These are phyloP conservation scores for Acholoe squamosa DNA, from an alignment of 2,888 invertebrate genomes.

Conservation along the genomic window DNA sequence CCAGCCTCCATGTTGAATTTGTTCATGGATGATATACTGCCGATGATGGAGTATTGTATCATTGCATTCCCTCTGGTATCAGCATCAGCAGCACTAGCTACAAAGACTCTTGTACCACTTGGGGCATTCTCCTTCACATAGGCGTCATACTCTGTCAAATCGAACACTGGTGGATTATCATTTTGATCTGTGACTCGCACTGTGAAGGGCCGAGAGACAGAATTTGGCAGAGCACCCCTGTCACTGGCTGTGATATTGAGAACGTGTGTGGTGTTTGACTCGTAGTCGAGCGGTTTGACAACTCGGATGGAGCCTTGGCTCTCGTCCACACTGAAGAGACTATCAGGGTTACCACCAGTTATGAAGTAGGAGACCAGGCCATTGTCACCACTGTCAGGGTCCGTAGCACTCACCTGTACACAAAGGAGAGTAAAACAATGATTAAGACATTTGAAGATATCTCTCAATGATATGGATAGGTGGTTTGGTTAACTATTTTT, in stretches of 20 bases:
- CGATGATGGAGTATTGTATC: slow-evolving; percentile 89
- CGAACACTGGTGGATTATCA: slow-evolving; percentile 93
- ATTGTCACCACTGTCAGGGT: slow-evolving; percentile 89
- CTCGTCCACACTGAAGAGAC: slow-evolving; percentile 91
- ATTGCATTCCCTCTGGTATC: slow-evolving; percentile 94
- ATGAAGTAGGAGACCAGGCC: slow-evolving; percentile 95
- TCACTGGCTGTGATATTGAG: slow-evolving; percentile 94
- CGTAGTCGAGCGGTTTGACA: slow-evolving; percentile 92
- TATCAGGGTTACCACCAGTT: slow-evolving; percentile 91
- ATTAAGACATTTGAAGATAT: no score
- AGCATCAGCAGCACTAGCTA: slow-evolving; percentile 90
- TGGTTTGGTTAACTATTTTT: no score
- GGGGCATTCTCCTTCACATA: slow-evolving; percentile 93
- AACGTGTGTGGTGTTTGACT: slow-evolving; percentile 91
- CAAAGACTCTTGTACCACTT: slow-evolving; percentile 86
- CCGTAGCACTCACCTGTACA: slow-evolving; percentile 84
- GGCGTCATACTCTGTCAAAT: slow-evolving; percentile 90
- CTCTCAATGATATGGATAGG: no score
- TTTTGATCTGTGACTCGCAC: slow-evolving; percentile 94
- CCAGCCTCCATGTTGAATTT: slow-evolving; percentile 87
- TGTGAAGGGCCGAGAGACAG: slow-evolving; percentile 91
- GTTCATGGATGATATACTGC: slow-evolving; percentile 83
- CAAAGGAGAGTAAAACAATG: neutral
- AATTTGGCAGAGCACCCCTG: slow-evolving; percentile 91
- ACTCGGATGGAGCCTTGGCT: slow-evolving; percentile 91